phyloP scores from a whole-genome alignment of 2,113 vertebrate genomes.

The Dromiciops gliroides region DNA sequence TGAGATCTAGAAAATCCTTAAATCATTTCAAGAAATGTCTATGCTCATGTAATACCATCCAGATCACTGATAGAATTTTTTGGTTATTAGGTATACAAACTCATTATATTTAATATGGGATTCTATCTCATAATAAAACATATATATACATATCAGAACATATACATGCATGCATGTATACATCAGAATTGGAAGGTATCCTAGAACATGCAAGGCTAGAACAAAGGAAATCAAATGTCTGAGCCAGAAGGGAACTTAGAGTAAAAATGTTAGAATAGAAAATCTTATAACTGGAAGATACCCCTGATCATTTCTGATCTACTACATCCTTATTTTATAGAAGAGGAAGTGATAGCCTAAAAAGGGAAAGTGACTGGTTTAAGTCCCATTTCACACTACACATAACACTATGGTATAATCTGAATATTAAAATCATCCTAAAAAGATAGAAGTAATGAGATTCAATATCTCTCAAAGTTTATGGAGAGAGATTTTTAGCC shows the following conservation, averaged over 20 bases:
- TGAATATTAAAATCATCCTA: background rate
- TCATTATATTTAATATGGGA: background rate
- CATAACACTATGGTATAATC: background rate
- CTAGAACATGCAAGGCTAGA: background rate
- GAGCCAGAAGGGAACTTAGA: background rate
- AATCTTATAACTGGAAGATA: background rate
- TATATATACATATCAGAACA: no score
- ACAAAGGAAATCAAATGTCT: background rate
- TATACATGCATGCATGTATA: no score
- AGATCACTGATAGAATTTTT: conserved; percentile 9
- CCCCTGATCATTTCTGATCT: background rate
- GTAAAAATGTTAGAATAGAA: background rate
- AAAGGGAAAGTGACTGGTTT: no score
- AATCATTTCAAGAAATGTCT: background rate
- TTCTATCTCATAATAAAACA: background rate
- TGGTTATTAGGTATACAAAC: background rate
- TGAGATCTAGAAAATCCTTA: background rate
- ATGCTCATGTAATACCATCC: background rate
- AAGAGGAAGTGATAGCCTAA: background rate
- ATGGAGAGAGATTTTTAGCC: background rate
- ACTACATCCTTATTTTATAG: background rate
- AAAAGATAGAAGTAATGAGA: background rate
- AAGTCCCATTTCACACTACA: background rate
- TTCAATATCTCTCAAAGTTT: background rate
- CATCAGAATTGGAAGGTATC: background rate